Evolutionary conservation across 2,888 invertebrate genomes (phyloP).

Genomic region (Epiblema foenella): DNA sequence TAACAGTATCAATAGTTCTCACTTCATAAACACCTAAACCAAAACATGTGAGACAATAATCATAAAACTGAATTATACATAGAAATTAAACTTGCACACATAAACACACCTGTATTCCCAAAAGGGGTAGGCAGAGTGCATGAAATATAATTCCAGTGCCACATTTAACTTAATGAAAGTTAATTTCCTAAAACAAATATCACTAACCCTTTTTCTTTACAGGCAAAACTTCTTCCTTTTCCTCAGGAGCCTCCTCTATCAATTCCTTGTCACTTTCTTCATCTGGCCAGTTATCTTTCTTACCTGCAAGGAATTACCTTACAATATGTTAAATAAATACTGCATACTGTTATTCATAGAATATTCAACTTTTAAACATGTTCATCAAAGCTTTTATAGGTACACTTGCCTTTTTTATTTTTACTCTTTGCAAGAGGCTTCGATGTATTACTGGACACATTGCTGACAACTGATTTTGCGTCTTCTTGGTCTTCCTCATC

Average conservation of each 20-base stretch:
- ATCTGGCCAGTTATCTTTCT: constrained; percentile 69
- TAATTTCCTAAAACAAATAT: neutral
- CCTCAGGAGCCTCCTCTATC: constrained; percentile 66
- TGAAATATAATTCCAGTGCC: too few relatives aligned
- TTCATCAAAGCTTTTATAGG: neutral
- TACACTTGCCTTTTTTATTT: constrained; percentile 66
- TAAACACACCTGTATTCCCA: too few relatives aligned
- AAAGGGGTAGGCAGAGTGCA: too few relatives aligned
- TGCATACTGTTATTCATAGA: neutral
- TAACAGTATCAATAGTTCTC: too few relatives aligned
- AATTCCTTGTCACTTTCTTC: constrained; percentile 77
- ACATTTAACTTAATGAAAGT: too few relatives aligned
- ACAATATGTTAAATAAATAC: neutral
- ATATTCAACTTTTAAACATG: too few relatives aligned
- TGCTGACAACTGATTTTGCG: constrained; percentile 70
- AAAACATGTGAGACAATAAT: too few relatives aligned
- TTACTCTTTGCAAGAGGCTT: constrained; percentile 63
- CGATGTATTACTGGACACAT: constrained; percentile 67
- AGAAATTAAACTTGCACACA: neutral
- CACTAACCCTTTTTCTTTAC: constrained; percentile 67
- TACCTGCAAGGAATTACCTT: constrained; percentile 51
- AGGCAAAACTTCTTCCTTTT: constrained; percentile 72
- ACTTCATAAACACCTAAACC: too few relatives aligned
- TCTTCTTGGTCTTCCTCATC: constrained; percentile 79
- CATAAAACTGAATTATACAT: neutral